These are phyloP conservation scores for Cuculus canorus DNA, from an alignment of 2,797 vertebrate species.

Conservation along the genomic window DNA sequence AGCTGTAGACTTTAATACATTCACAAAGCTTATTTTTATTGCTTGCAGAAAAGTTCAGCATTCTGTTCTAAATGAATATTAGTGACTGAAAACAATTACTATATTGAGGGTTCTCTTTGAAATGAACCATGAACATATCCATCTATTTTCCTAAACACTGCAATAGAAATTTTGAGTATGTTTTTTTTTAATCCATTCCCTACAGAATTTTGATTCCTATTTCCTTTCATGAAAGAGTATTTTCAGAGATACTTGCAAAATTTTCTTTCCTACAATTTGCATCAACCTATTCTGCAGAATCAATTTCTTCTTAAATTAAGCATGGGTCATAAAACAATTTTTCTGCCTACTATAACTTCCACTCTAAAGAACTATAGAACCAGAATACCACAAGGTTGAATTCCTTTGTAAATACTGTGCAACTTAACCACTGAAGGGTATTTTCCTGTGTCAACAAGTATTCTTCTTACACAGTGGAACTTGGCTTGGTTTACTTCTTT, in stretches of 20 bases:
- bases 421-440: slow-evolving; percentile 3
- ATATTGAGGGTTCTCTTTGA: not conserved
- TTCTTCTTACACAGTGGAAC: not conserved
- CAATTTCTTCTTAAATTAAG: not conserved
- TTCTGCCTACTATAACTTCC: not conserved
- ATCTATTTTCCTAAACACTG: not conserved
- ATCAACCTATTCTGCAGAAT: not conserved
- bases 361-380: not conserved
- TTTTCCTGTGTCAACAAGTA: not conserved
- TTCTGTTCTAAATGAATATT: not conserved
- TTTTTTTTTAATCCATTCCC: not conserved
- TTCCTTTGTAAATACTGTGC: not conserved
- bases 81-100: not conserved
- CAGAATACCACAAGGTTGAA: not conserved
- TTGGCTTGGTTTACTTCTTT: not conserved
- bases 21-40: not conserved
- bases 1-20: not conserved
- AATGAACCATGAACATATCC: not conserved
- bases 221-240: not conserved
- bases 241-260: not conserved
- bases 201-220: not conserved
- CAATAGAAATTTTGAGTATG: not conserved
- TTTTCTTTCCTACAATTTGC: not conserved
- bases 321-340: not conserved
- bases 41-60: slow-evolving; percentile 1